These are phyloP conservation scores for Ormyrus rosae DNA, from an alignment of 2,888 invertebrate species.

Conservation along the genomic window DNA sequence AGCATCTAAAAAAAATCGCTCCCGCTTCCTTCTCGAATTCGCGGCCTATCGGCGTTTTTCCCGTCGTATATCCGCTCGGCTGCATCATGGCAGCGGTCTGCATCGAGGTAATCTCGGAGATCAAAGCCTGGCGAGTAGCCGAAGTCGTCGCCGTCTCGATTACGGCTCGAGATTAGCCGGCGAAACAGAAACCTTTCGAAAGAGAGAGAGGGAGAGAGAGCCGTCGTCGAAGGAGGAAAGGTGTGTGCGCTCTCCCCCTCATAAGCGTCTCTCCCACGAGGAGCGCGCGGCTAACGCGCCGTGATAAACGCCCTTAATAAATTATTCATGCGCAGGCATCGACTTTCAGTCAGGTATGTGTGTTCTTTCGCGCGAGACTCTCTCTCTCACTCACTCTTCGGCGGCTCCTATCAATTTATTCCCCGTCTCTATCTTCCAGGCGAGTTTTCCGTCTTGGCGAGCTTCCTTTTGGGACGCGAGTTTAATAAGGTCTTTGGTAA, in stretches of 20 bases:
- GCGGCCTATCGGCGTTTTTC: too few relatives aligned
- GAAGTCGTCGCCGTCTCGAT: constrained; percentile 25
- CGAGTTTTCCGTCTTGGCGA: constrained; percentile 9
- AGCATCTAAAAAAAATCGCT: too few relatives aligned
- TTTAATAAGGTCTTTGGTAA: constrained; percentile 26
- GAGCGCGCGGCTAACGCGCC: constrained; percentile 53
- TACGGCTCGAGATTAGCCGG: constrained; percentile 34
- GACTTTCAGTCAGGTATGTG: constrained; percentile 48
- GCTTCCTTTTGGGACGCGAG: constrained; percentile 8
- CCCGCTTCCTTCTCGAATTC: too few relatives aligned
- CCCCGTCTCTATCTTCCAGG: constrained; percentile 32
- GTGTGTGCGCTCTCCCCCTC: constrained; percentile 5
- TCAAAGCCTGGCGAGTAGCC: constrained; percentile 23
- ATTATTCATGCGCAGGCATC: constrained; percentile 61
- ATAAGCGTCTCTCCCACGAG: constrained; percentile 44
- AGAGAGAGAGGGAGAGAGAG: neutral
- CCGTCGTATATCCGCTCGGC: neutral
- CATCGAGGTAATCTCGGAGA: constrained; percentile 42
- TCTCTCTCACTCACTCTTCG: neutral
- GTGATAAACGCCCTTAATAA: constrained; percentile 65
- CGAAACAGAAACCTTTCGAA: constrained; percentile 17
- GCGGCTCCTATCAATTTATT: constrained; percentile 44
- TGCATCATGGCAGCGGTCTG: neutral
- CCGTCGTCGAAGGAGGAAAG: too few relatives aligned
- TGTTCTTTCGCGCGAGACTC: constrained; percentile 38